A percentile compares a stretch with the other conserved stretches of the same genome.
These are phyloP conservation scores for Salvelinus fontinalis DNA, from an alignment of 2,113 vertebrate genomes.

Conservation along the genomic window DNA sequence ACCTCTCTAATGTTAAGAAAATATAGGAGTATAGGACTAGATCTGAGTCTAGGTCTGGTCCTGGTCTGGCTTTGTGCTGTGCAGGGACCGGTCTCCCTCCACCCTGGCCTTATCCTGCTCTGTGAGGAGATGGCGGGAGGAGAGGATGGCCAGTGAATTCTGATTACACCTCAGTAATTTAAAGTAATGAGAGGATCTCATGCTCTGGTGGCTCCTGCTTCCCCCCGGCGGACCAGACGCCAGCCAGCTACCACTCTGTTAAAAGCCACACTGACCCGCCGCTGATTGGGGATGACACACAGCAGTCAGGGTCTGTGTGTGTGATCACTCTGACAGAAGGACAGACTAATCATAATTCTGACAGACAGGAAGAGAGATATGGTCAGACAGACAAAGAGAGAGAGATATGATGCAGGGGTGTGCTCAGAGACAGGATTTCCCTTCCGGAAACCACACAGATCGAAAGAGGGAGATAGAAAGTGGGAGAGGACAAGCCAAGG, in stretches of 20 bases:
- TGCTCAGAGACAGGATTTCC: no score
- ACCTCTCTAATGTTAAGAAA: no score
- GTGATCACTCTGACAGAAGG: no score
- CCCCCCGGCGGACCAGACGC: slow-evolving; percentile 16
- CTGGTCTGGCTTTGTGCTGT: slow-evolving; percentile 7
- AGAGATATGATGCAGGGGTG: no score
- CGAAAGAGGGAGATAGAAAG: neutral
- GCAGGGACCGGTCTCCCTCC: neutral
- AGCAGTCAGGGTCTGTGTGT: neutral
- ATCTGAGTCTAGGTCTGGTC: neutral
- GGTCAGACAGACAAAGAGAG: neutral
- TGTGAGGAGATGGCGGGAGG: neutral
- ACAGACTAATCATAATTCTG: no score
- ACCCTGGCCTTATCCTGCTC: no score
- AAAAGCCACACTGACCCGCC: neutral
- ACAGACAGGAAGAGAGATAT: no score
- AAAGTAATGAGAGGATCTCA: slow-evolving; percentile 63
- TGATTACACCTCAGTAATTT: slow-evolving; percentile 62
- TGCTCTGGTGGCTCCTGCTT: slow-evolving; percentile 49
- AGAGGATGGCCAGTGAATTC: slow-evolving; percentile 59
- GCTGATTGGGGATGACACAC: neutral
- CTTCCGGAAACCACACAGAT: no score
- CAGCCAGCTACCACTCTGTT: neutral
- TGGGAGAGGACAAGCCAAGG: neutral
- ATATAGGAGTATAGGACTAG: neutral